phyloP scores from a whole-genome alignment of 30 jellyfish, hydroid and myxozoan species.

The Nemopilema nomurai region DNA sequence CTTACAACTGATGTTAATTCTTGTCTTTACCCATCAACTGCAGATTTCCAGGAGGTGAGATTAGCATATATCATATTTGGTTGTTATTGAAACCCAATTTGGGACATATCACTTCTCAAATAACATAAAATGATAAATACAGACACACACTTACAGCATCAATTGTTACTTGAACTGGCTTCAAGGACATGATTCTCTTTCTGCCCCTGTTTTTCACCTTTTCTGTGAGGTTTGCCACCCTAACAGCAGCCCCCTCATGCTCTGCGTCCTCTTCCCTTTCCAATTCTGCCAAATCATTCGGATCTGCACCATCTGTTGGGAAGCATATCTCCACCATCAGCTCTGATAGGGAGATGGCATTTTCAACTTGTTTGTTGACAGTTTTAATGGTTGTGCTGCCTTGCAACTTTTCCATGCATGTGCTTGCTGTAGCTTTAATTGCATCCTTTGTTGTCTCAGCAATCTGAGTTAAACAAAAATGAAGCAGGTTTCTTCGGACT shows the following conservation, averaged over 20 bases:
- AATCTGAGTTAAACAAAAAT: conserved; percentile 49
- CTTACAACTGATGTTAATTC: no score
- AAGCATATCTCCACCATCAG: conserved; percentile 94
- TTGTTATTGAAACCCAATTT: no score
- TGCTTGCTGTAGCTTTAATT: conserved; percentile 45
- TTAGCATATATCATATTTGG: no score
- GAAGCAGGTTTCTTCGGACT: neutral
- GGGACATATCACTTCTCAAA: no score
- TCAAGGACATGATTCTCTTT: conserved; percentile 66
- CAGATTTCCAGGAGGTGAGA: no score
- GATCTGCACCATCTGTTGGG: conserved; percentile 92
- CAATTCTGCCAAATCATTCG: conserved; percentile 87
- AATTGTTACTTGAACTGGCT: conserved; percentile 78
- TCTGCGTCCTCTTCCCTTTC: conserved; percentile 90
- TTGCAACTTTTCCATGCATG: conserved; percentile 56
- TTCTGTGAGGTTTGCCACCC: conserved; percentile 74
- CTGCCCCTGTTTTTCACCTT: conserved; percentile 83
- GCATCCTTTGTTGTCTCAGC: conserved; percentile 90
- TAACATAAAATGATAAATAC: no score
- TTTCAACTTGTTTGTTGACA: conserved; percentile 83
- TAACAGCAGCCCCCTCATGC: conserved; percentile 68
- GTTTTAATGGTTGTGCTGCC: conserved; percentile 56
- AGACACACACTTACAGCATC: conserved; percentile 78
- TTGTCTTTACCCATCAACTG: no score
- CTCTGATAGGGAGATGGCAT: conserved; percentile 96